Percentiles rank a stretch among this genome's conserved stretches.
phyloP scores from a whole-genome alignment of 2,888 invertebrate genomes.

The Drosophila pseudotalamancana region DNA sequence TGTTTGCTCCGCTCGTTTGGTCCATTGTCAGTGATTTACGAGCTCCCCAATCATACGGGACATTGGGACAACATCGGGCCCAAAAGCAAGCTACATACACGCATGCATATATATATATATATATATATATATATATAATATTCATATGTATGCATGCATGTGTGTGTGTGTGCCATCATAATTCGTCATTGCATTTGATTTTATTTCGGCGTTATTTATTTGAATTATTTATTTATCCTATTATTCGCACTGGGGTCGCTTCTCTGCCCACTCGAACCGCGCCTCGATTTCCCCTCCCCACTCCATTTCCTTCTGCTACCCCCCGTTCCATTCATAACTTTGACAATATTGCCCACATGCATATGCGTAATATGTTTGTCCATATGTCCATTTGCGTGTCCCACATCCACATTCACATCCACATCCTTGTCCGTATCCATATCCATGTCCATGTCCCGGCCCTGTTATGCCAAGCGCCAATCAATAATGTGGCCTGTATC shows the following conservation, averaged over 20 bases:
- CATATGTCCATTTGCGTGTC: slow-evolving; percentile 70
- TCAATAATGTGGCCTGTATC: slow-evolving; percentile 84
- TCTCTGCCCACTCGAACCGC: slow-evolving; percentile 19
- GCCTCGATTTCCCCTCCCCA: not conserved
- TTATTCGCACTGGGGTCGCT: slow-evolving; percentile 48
- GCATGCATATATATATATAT: not conserved
- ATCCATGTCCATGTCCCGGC: slow-evolving; percentile 35
- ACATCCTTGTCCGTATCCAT: slow-evolving; percentile 25
- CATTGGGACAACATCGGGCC: slow-evolving; percentile 20
- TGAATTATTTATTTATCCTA: slow-evolving; percentile 75
- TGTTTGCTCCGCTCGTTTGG: slow-evolving; percentile 40
- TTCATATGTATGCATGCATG: not conserved
- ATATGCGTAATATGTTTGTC: slow-evolving; percentile 42
- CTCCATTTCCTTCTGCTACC: not conserved
- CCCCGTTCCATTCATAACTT: no score
- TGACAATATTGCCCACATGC: slow-evolving; percentile 33
- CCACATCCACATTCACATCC: slow-evolving; percentile 12
- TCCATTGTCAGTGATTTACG: slow-evolving; percentile 81
- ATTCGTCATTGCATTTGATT: slow-evolving; percentile 82
- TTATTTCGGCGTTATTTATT: slow-evolving; percentile 76
- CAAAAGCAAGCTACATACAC: slow-evolving; percentile 30
- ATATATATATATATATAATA: not conserved
- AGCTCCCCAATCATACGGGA: slow-evolving; percentile 77
- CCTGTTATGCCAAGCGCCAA: slow-evolving; percentile 68
- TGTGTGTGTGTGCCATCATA: slow-evolving; percentile 59